A percentile compares a stretch with the other conserved stretches of the same genome.
Evolutionary conservation across 2,797 vertebrate genomes (phyloP).

Genomic region (Micrastur ruficollis): DNA sequence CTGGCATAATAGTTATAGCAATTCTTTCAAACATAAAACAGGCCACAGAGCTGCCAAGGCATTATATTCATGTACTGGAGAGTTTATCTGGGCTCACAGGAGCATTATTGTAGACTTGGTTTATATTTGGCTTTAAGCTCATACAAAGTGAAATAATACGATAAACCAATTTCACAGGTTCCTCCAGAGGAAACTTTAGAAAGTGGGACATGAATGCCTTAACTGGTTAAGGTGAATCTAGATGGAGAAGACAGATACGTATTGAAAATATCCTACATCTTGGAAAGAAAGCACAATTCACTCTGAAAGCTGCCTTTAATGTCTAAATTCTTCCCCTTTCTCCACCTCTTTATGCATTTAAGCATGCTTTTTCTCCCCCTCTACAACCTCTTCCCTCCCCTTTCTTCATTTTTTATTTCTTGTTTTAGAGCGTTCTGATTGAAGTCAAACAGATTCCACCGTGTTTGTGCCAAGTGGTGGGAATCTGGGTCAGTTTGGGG

Average conservation of each 20-base stretch:
- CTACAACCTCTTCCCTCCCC: neutral
- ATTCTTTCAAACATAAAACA: constrained; percentile 5
- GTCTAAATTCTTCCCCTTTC: neutral
- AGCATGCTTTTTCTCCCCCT: neutral
- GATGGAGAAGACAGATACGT: neutral
- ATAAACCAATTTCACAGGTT: constrained; percentile 45
- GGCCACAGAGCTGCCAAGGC: neutral
- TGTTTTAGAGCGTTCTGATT: neutral
- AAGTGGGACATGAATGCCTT: constrained; percentile 30
- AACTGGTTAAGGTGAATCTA: constrained; percentile 28
- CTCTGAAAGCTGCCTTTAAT: neutral
- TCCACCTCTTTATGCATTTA: neutral
- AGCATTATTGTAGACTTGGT: constrained; percentile 8
- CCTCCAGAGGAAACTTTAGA: constrained; percentile 39
- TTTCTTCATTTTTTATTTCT: neutral
- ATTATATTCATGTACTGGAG: neutral
- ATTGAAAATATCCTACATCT: neutral
- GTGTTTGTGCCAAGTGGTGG: neutral
- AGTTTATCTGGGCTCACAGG: constrained; percentile 19
- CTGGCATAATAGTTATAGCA: neutral
- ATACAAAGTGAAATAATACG: constrained; percentile 5
- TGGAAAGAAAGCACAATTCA: neutral
- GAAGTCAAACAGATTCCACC: neutral
- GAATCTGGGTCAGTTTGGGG: constrained; percentile 7
- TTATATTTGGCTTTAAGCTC: constrained; percentile 53